phyloP scores from a whole-genome alignment of 2,797 vertebrate genomes.

The Lagodon rhomboides region DNA sequence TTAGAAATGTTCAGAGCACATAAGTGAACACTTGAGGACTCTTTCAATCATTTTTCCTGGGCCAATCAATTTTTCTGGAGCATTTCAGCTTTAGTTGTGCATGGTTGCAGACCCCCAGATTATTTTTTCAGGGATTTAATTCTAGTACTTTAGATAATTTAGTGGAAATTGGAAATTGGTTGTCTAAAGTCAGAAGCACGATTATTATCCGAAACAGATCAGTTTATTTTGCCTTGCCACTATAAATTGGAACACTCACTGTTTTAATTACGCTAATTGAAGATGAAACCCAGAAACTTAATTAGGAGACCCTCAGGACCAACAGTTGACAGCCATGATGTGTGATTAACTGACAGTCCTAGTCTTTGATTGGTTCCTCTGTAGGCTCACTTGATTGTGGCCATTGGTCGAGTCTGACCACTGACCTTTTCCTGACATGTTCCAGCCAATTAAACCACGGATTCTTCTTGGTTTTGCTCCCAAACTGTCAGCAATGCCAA shows the following conservation, averaged over 20 bases:
- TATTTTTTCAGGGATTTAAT: slow-evolving; percentile 9
- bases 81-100: background rate
- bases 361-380: slow-evolving; percentile 25
- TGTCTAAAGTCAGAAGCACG: slow-evolving; percentile 5
- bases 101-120: background rate
- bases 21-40: too few species aligned
- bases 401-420: slow-evolving; percentile 26
- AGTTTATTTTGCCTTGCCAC: slow-evolving; percentile 7
- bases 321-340: slow-evolving; percentile 38
- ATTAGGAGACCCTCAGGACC: slow-evolving; percentile 20
- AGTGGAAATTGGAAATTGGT: background rate
- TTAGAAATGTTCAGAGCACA: too few species aligned
- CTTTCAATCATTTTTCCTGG: too few species aligned
- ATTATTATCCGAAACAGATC: background rate
- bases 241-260: background rate
- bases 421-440: slow-evolving; percentile 31
- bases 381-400: background rate
- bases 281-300: slow-evolving; percentile 41
- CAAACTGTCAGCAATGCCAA: slow-evolving; percentile 51
- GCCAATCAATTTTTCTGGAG: too few species aligned
- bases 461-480: slow-evolving; percentile 13
- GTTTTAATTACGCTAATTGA: slow-evolving; percentile 33
- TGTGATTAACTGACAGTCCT: slow-evolving; percentile 21
- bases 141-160: slow-evolving; percentile 1
- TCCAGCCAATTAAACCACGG: slow-evolving; percentile 43